Evolutionary conservation across 1,140 invertebrate species (phyloP), one percentile per base, ranked within the genome.

Genomic region (Euwallacea similis): DNA sequence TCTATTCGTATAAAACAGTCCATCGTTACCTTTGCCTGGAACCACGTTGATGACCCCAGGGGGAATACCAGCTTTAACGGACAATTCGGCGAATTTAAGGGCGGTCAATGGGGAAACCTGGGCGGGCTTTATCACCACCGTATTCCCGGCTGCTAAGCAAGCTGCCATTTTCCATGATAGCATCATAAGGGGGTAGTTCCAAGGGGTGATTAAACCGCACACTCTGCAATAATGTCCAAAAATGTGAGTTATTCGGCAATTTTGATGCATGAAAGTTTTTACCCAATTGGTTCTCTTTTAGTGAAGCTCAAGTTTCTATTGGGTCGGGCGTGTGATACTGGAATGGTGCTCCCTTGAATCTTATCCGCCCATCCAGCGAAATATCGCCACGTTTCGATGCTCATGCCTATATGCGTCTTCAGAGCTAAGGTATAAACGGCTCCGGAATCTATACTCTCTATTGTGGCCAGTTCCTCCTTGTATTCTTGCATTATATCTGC

Each of bases 131-230:
- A 98, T 92, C 0, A 98, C 89, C 10, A 97, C 90, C 0, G 91
- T 93, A 77, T 98, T 98, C 9, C 97, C 96, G 15, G 93, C 93
- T 0, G 95, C 93, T 15, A 99, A 84, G 73, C 97, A 98, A 0
- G 97, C 96, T 0, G 95, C 97, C 86, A 98, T 91, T 80, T 99
- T 99, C 96, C 96, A 98, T 0, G 96, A 94, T n/a, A 97, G 84
- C 96, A 99, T 98, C 87, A 98, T 90, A 7, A 98, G 80, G 0
- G 97, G 96, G 80, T 98, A 99, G 80, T 99, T 99, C 97, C 97
- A 99, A 0, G 97, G 97, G 6, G 97, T 98, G 16, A 99, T 91
- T 50, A 98, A 86, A 0, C 92, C 97, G 82, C 94, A 97, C 9
- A 99, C 96, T 0, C 90, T 89, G 58, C 75, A 71, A 69, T 42